Conservation (phyloP, 2,113 vertebrate genomes). For the Myotis davidii region DNA sequence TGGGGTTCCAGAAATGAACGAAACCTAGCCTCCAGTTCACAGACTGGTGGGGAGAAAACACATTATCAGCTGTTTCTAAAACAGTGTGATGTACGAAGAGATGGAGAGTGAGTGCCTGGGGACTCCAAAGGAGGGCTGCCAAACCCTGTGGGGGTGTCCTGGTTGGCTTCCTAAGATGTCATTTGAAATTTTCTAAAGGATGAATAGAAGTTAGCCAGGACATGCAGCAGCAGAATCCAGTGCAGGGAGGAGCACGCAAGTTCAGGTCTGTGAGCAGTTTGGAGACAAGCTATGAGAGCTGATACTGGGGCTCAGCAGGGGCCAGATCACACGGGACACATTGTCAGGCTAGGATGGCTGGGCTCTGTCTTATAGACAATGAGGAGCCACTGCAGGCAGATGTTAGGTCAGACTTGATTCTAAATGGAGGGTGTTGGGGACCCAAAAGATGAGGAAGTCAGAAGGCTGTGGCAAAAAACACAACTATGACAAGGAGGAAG, state of each 20-base stretch:
- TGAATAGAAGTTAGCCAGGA: not conserved
- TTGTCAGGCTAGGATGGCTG: not conserved
- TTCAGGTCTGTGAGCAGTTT: not conserved
- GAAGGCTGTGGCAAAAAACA: not conserved
- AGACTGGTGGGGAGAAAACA: not conserved
- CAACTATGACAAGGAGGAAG: not conserved
- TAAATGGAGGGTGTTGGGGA: not conserved
- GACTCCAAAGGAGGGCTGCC: not conserved
- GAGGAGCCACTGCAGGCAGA: not conserved
- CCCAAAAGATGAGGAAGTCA: not conserved
- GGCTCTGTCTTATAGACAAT: not conserved
- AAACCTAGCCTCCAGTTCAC: not conserved
- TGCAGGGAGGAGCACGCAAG: not conserved
- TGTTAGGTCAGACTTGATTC: not conserved
- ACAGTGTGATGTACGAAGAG: not conserved
- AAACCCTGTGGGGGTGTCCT: not conserved
- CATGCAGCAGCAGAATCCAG: not conserved
- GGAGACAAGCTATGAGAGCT: not conserved
- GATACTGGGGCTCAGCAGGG: not conserved
- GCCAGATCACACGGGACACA: not conserved
- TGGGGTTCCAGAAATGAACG: not conserved
- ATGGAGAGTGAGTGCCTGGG: not conserved
- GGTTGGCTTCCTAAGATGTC: not conserved
- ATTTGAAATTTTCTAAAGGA: not conserved
- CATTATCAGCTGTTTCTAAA: not conserved